phyloP scores from a whole-genome alignment of 2,113 vertebrate genomes.

The Tympanuchus pallidicinctus region DNA sequence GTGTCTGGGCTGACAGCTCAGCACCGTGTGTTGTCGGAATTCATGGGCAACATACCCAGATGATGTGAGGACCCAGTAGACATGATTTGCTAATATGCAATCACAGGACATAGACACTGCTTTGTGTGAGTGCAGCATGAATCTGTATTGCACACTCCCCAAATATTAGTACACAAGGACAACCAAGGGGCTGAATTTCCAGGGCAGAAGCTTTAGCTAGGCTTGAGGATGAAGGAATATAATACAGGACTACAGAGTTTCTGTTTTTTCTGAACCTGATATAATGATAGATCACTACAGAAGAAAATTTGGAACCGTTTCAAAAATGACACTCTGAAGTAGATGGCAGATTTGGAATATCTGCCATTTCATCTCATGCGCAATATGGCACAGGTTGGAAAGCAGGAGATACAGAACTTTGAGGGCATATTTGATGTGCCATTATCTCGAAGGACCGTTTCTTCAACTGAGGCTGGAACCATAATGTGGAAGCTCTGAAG shows the following conservation, averaged over 20 bases:
- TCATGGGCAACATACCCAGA: background rate
- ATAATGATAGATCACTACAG: background rate
- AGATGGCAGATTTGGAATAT: constrained; percentile 15
- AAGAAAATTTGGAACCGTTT: constrained; percentile 13
- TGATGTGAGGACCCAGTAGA: constrained; percentile 5
- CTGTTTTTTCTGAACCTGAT: background rate
- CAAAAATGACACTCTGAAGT: background rate
- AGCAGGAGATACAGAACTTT: constrained; percentile 16
- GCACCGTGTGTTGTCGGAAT: background rate
- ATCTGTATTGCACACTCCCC: fast-evolving
- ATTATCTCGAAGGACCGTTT: constrained; percentile 37
- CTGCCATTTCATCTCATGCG: constrained; percentile 22
- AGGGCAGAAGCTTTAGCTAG: background rate
- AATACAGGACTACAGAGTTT: background rate
- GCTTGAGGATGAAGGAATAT: background rate
- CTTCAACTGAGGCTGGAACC: constrained; percentile 32
- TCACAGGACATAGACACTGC: background rate
- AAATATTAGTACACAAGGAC: background rate
- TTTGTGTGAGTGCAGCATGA: background rate
- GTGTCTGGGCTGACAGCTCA: constrained; percentile 3
- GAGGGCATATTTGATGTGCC: constrained; percentile 47
- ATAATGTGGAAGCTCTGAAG: background rate
- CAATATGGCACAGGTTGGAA: constrained; percentile 36
- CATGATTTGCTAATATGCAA: background rate
- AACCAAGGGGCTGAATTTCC: constrained; percentile 10